Conservation (phyloP, 2,797 vertebrate genomes). For the Sebastes wilsoni region DNA sequence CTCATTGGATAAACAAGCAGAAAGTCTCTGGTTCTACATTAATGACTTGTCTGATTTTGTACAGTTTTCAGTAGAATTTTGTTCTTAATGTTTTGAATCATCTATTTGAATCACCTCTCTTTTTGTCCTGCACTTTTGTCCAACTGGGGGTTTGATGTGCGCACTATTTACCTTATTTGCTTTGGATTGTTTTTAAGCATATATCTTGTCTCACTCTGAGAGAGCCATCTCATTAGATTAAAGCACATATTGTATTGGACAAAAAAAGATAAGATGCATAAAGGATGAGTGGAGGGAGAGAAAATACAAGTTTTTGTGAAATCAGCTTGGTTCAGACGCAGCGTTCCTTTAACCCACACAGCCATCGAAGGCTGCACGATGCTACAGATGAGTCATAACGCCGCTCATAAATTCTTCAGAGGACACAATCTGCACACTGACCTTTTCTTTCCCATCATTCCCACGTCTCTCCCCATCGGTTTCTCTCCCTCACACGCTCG, state of each 20-base stretch:
- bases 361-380: not conserved
- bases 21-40: too few species aligned
- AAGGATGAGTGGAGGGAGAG: not conserved
- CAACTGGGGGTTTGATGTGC: not conserved
- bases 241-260: not conserved
- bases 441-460: constrained; percentile 41
- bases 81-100: too few species aligned
- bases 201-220: too few species aligned
- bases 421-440: constrained; percentile 41
- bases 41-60: too few species aligned
- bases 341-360: not conserved
- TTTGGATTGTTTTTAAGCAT: not conserved
- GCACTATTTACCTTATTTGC: not conserved
- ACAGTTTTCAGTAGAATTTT: too few species aligned
- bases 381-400: constrained; percentile 20
- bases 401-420: constrained; percentile 47
- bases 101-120: too few species aligned
- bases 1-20: too few species aligned
- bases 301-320: not conserved
- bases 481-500: not conserved
- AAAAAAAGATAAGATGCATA: not conserved
- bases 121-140: not conserved
- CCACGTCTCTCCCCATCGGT: not conserved
- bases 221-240: not conserved
- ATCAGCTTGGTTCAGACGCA: not conserved